These are phyloP conservation scores for Teleogryllus occipitalis DNA, from an alignment of 1,140 invertebrate species.

Conservation along the genomic window DNA sequence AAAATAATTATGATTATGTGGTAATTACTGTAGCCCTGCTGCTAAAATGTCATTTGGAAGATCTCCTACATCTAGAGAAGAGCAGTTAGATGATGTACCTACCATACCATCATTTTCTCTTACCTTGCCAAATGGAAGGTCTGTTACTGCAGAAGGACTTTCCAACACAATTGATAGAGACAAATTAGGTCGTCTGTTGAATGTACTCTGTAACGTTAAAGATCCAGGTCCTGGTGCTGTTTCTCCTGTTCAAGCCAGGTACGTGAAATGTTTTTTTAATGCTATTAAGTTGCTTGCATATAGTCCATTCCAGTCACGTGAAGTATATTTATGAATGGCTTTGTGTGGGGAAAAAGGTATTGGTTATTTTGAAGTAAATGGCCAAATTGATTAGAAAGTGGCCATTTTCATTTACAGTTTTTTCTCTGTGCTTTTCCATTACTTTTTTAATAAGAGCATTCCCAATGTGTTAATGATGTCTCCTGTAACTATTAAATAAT, in stretches of 20 bases:
- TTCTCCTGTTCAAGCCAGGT: not conserved
- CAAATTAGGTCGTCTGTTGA: slow-evolving; percentile 32
- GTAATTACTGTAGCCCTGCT: not conserved
- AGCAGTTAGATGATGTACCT: not conserved
- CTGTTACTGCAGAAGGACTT: slow-evolving; percentile 31
- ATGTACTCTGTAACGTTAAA: slow-evolving; percentile 21
- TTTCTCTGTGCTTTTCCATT: too few relatives aligned
- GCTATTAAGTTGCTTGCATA: too few relatives aligned
- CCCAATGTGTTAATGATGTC: too few relatives aligned
- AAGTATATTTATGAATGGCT: too few relatives aligned
- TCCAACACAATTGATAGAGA: slow-evolving; percentile 32
- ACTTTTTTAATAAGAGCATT: too few relatives aligned
- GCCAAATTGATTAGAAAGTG: too few relatives aligned
- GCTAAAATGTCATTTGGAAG: slow-evolving; percentile 9
- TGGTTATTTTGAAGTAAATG: too few relatives aligned
- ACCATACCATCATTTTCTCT: not conserved
- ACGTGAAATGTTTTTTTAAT: not conserved
- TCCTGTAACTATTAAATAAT: too few relatives aligned
- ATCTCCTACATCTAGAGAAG: not conserved
- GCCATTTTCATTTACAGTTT: too few relatives aligned
- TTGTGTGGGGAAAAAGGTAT: too few relatives aligned
- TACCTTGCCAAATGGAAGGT: slow-evolving; percentile 26
- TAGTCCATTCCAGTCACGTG: too few relatives aligned
- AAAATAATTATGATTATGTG: too few relatives aligned
- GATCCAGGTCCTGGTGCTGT: slow-evolving; percentile 17